Base-by-base conservation (phyloP, 2,888 invertebrate species). In the Drosophila nigricruria region DNA sequence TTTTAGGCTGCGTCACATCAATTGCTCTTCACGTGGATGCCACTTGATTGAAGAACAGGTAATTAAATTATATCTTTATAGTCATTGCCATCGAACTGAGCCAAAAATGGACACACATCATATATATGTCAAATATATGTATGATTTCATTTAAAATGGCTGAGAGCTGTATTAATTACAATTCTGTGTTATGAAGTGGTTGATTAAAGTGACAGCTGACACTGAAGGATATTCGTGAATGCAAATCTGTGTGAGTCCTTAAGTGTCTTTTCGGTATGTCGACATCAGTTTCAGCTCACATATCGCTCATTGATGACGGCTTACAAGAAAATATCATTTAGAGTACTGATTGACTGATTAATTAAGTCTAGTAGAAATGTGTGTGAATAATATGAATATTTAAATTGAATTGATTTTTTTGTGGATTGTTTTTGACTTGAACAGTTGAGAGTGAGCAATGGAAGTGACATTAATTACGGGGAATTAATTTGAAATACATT, bases 251-350 rank as follows among this genome's bases (percentile, higher is more conserved):
- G 36, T 56, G 43, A 18, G 50, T 25, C 54, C 40, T 42, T 45
- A 53, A 68, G 79, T 54, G 73, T 30, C n/a, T 27, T 42, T 27
- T 27, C 58, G 71, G 42, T 47, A 62, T 66, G 27, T 61, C 10
- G 27, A 72, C 40, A 72, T 63, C 58, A 54, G 64, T 76, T 63
- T 47, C 50, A 40, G 54, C 73, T 72, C 64, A 59, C 63, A 18
- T 36, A 69, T 61, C 42, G 54, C 27, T 50, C 60, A 64, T 49
- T 16, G 49, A 34, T 79, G 88, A 77, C 84, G 85, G 72, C 59
- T 68, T 45, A 81, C 86, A 80, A 63, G 74, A 50, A 77, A 81
- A 79, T 80, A 77, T 81, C 77, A 84, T 88, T 88, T 79, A 45
- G 63, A 56, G 49, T 56, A 32, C 36, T 43, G 49, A 61, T 69